Evolutionary conservation across 1,140 invertebrate genomes (phyloP).

Genomic region (Nebria ingens): DNA sequence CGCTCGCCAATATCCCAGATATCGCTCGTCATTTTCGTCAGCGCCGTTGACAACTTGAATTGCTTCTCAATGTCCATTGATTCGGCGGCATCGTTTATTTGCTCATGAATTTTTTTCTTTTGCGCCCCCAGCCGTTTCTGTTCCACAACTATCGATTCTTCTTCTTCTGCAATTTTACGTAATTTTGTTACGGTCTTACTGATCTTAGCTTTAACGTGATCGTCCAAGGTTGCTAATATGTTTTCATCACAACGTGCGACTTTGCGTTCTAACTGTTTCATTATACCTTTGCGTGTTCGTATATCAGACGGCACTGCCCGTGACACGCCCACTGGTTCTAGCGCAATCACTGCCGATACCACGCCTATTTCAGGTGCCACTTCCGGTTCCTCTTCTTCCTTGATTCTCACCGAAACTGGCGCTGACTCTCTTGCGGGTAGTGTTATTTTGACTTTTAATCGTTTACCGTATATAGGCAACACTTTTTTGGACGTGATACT

Average conservation of each 20-base stretch:
- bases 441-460: constrained; percentile 24
- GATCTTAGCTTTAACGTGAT: constrained; percentile 16
- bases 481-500: constrained; percentile 6
- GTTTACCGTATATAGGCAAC: constrained; percentile 30
- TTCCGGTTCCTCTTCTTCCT: constrained; percentile 31
- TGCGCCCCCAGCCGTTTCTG: constrained; percentile 19
- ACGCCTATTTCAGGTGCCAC: constrained; percentile 10
- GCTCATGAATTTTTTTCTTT: constrained; percentile 20
- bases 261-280: neutral
- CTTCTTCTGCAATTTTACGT: constrained; percentile 17
- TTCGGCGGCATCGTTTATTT: constrained; percentile 11
- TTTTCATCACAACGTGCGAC: neutral
- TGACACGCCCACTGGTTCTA: neutral
- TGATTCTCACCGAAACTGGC: constrained; percentile 29
- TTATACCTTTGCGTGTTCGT: constrained; percentile 11
- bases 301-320: constrained; percentile 1
- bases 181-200: constrained; percentile 19
- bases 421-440: constrained; percentile 14
- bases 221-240: neutral
- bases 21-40: constrained; percentile 12
- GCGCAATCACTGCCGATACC: neutral
- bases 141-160: constrained; percentile 17
- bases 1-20: constrained; percentile 17
- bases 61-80: neutral
- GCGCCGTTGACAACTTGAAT: neutral